phyloP scores from a whole-genome alignment of 2,888 invertebrate species.

The Diloba caeruleocephala region DNA sequence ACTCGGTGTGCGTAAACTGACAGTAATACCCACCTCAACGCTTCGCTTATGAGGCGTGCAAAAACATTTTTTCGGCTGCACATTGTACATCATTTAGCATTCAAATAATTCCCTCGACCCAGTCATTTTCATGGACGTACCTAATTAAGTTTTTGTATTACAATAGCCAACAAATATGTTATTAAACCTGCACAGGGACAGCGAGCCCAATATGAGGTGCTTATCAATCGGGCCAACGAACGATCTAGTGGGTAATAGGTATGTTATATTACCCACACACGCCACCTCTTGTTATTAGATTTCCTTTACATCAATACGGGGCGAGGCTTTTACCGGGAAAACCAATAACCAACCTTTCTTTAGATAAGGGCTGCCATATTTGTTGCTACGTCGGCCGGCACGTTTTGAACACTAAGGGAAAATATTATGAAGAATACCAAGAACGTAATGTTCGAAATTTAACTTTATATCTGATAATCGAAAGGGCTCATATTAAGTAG shows the following conservation, averaged over 20 bases:
- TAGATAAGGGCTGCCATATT: constrained; percentile 47
- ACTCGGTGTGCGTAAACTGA: no score
- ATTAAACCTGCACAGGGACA: constrained; percentile 31
- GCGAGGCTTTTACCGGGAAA: constrained; percentile 66
- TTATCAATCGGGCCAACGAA: constrained; percentile 7
- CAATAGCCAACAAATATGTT: constrained; percentile 18
- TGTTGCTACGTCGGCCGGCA: constrained; percentile 33
- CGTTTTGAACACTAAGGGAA: constrained; percentile 14
- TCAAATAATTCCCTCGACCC: constrained; percentile 3
- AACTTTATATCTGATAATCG: no score
- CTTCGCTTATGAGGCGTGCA: no score
- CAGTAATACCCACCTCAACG: no score
- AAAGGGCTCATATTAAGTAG: no score
- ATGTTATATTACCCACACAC: constrained; percentile 25
- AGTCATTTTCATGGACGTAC: constrained; percentile 7
- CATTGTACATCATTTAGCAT: background rate
- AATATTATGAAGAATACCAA: constrained; percentile 17
- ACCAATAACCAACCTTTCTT: constrained; percentile 67
- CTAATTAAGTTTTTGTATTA: constrained; percentile 22
- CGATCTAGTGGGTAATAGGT: constrained; percentile 9
- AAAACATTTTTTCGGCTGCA: constrained; percentile 6
- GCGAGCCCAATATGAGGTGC: background rate
- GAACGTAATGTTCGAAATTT: no score
- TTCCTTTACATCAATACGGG: constrained; percentile 64
- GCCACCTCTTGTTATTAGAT: constrained; percentile 65